Percentiles rank a stretch among this genome's conserved stretches.
Conservation (phyloP, 1,140 invertebrate species). For the Drosophila parabipectinata region DNA sequence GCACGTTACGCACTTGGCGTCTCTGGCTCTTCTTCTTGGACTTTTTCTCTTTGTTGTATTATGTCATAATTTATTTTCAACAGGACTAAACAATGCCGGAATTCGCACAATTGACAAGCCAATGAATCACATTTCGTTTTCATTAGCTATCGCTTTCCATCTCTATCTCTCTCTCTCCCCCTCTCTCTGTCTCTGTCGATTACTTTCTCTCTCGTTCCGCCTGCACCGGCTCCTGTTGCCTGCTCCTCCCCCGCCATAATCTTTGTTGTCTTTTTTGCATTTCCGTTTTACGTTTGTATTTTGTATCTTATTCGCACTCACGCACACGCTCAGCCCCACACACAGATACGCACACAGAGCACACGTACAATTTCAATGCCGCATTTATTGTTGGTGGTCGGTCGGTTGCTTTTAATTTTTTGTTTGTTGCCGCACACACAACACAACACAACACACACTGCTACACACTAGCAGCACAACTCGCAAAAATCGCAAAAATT, state of each 20-base stretch:
- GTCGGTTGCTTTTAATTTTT: slow-evolving; percentile 33
- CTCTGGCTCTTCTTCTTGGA: slow-evolving; percentile 23
- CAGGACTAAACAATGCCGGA: slow-evolving; percentile 73
- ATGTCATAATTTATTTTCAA: slow-evolving; percentile 76
- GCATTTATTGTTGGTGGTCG: slow-evolving; percentile 54
- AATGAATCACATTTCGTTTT: slow-evolving; percentile 74
- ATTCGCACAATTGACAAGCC: slow-evolving; percentile 58
- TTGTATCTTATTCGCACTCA: slow-evolving; percentile 33
- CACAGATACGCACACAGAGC: slow-evolving; percentile 38
- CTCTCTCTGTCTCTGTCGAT: background rate
- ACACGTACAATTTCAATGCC: slow-evolving; percentile 55
- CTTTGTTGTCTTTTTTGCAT: slow-evolving; percentile 79
- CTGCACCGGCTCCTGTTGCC: slow-evolving; percentile 75
- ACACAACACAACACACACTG: background rate
- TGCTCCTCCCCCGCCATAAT: slow-evolving; percentile 43
- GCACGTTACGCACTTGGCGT: slow-evolving; percentile 52
- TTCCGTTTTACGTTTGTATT: slow-evolving; percentile 73
- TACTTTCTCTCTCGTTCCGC: slow-evolving; percentile 25
- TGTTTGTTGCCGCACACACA: slow-evolving; percentile 58
- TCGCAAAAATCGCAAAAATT: background rate
- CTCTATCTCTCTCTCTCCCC: background rate
- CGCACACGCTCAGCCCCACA: slow-evolving; percentile 18
- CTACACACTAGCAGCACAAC: background rate
- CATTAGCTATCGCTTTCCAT: slow-evolving; percentile 30
- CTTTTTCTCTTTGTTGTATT: slow-evolving; percentile 54